phyloP scores from a whole-genome alignment of 2,888 invertebrate genomes.

The Uloborus plumipes region DNA sequence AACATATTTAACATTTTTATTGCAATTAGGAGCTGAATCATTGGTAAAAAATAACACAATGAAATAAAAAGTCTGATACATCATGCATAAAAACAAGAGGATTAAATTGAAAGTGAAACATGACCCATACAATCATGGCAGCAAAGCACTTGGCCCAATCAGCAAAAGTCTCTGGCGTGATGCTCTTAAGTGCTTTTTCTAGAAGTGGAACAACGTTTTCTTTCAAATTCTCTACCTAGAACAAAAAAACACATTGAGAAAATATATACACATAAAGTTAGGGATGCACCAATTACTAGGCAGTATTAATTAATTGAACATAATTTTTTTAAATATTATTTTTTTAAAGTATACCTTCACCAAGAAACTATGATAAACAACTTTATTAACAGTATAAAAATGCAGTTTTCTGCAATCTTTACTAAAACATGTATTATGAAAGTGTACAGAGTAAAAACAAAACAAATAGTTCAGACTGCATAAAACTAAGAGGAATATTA shows the following conservation, averaged over 20 bases:
- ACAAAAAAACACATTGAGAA: constrained; percentile 1
- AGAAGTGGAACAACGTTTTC: constrained; percentile 78
- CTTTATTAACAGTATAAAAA: too few species aligned
- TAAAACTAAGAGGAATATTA: too few species aligned
- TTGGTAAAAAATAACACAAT: not conserved
- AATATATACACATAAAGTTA: not conserved
- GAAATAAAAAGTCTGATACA: not conserved
- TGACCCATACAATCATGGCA: constrained; percentile 75
- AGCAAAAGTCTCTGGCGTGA: constrained; percentile 80
- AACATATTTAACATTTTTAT: not conserved
- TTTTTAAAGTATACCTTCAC: too few species aligned
- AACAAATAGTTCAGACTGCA: too few species aligned
- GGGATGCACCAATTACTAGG: too few species aligned
- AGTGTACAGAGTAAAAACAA: too few species aligned
- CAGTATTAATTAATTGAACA: too few species aligned
- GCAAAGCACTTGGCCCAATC: constrained; percentile 84
- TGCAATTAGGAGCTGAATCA: not conserved
- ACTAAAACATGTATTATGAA: too few species aligned
- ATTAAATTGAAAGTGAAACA: not conserved
- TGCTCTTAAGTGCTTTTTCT: constrained; percentile 76
- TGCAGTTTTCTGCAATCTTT: too few species aligned
- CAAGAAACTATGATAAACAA: too few species aligned
- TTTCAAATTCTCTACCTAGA: constrained; percentile 77
- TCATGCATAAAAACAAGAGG: not conserved
- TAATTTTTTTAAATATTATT: too few species aligned